Conservation (phyloP, 2,797 vertebrate genomes). For the Sebastes alutus region DNA sequence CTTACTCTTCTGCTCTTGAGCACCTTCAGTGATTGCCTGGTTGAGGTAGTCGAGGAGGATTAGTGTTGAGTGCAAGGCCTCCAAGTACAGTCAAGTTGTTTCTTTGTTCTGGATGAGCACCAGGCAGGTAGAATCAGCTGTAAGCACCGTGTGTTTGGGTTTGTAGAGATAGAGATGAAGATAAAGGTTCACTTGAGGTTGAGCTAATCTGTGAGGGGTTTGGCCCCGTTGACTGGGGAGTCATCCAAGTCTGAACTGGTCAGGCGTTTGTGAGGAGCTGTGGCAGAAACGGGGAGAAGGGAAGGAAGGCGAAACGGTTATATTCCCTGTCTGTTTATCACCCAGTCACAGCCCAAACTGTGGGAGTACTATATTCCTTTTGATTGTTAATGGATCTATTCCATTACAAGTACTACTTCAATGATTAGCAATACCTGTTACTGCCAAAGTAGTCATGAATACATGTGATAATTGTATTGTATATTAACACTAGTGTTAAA, state of each 20-base stretch:
- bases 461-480: background rate
- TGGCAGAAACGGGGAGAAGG: background rate
- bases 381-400: background rate
- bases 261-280: constrained; percentile 79
- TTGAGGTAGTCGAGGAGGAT: constrained; percentile 61
- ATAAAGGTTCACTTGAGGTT: constrained; percentile 50
- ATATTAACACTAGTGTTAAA: constrained; percentile 7
- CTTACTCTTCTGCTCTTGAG: background rate
- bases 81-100: background rate
- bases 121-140: constrained; percentile 12
- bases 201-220: constrained; percentile 67
- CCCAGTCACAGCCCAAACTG: background rate
- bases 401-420: too few relatives aligned
- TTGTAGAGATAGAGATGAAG: background rate
- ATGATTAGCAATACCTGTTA: background rate
- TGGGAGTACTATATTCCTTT: background rate
- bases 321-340: background rate
- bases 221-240: constrained; percentile 60
- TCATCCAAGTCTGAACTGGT: constrained; percentile 72
- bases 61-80: constrained; percentile 19
- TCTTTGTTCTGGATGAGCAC: constrained; percentile 37
- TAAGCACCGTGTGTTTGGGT: constrained; percentile 30
- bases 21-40: constrained; percentile 26
- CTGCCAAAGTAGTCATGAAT: background rate
- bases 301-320: background rate